phyloP scores from a whole-genome alignment of 2,888 invertebrate genomes.

The Strigamia crassipes region DNA sequence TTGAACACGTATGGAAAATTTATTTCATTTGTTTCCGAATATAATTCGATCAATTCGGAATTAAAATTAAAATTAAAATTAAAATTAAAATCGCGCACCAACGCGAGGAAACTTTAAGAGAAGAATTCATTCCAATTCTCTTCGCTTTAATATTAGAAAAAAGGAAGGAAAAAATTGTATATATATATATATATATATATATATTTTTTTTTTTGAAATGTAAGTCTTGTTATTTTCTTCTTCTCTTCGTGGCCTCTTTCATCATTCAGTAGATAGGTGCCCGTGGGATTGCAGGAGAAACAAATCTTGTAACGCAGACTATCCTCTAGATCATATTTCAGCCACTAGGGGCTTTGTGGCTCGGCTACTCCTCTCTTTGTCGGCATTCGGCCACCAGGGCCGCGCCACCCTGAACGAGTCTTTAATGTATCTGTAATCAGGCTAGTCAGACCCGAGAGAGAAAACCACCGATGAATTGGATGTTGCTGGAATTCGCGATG shows the following conservation, averaged over 20 bases:
- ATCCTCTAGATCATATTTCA: conserved; percentile 16
- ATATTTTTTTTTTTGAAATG: not conserved
- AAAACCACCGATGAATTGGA: not conserved
- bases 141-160: not conserved
- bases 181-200: not conserved
- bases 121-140: no score
- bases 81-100: no score
- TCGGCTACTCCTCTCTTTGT: not conserved
- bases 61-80: no score
- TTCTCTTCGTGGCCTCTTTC: not conserved
- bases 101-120: no score
- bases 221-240: not conserved
- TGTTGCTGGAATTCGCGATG: not conserved
- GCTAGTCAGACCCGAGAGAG: conserved; percentile 1
- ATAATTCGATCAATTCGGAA: no score
- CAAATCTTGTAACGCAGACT: conserved; percentile 16
- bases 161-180: not conserved
- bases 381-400: not conserved
- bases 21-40: no score
- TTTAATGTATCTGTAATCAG: conserved; percentile 14
- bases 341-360: conserved; percentile 11
- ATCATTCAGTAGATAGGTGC: conserved; percentile 16
- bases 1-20: not conserved
- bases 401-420: not conserved
- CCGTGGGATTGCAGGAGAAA: conserved; percentile 2